Evolutionary conservation across 1,140 invertebrate species (phyloP), one percentile per base, ranked within the genome.

Genomic region (Solenopsis invicta): DNA sequence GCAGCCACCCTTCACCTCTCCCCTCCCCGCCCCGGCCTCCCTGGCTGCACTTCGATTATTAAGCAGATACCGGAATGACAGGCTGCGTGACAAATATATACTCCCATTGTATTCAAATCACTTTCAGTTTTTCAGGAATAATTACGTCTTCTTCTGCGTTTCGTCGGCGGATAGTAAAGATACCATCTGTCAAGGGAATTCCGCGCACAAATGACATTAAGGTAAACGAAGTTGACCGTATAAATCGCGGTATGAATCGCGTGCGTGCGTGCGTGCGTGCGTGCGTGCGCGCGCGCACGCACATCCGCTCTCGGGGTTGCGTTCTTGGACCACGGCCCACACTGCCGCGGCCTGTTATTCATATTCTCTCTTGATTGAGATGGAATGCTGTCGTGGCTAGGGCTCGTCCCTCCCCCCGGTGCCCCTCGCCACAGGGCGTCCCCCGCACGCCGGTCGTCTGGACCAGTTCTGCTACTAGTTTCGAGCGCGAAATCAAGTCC

Each of bases 301-400:
- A 85, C 81, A 89, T 89, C 81, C 87, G 88, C 78, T 75, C 72
- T 72, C 72, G 86, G 71, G 66, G 45, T 45, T 69, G 69, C 80
- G 50, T 88, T 88, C 88, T 89, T 89, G 88, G 82, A 88, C 64
- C 87, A 18, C 88, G 74, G 89, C 89, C 87, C 82, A 90, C 88
- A 82, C 85, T 54, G 34, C 34, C 45, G 67, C 48, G 61, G 75
- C 85, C 80, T 91, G 87, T 88, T 89, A 91, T 89, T 91, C 85
- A 88, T 90, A 87, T 87, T 92, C 88, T 50, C 81, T 61, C 87
- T 41, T 88, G 84, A 91, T 87, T 88, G 88, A 93, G 91, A 92
- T 90, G 91, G 91, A 93, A 93, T 92, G 91, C 89, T 89, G 91
- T 89, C 89, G 90, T 76, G 88, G 81, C 72, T 90, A 88, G 77